Percentiles rank a stretch among this genome's conserved stretches.
Conservation (phyloP, 2,797 vertebrate species). For the Otus scops region DNA sequence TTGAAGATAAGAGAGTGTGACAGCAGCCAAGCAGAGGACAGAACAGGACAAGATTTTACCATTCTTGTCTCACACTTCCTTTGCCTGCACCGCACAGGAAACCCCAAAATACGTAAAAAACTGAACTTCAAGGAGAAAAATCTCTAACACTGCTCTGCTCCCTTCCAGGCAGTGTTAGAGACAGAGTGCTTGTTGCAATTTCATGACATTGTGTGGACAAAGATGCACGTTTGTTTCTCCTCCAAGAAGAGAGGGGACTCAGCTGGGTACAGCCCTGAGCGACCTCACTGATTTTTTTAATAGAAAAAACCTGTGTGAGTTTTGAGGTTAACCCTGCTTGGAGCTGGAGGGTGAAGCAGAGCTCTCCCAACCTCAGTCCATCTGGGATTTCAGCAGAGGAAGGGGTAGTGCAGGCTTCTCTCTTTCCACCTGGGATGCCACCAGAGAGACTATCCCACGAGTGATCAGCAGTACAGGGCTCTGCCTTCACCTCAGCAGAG, state of each 20-base stretch:
- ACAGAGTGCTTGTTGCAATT: background rate
- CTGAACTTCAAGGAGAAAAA: background rate
- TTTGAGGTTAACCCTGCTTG: background rate
- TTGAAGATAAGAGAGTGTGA: background rate
- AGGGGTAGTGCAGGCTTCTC: background rate
- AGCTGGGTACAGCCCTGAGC: background rate
- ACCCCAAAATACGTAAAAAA: background rate
- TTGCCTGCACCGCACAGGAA: background rate
- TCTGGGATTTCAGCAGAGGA: background rate
- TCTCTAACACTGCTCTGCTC: background rate
- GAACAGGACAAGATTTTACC: background rate
- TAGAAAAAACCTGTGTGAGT: background rate
- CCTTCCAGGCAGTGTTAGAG: background rate
- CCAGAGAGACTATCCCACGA: background rate
- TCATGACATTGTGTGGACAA: background rate
- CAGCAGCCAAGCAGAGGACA: background rate
- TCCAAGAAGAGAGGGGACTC: background rate
- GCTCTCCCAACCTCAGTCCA: background rate
- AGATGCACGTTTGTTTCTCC: background rate
- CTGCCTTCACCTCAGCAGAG: accelerated
- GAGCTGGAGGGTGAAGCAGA: background rate
- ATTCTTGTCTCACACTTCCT: background rate
- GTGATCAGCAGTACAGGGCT: background rate
- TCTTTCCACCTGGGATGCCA: background rate
- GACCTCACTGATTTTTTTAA: background rate